These are phyloP conservation scores for Meloidogyne hapla DNA, from an alignment of 1,140 invertebrate species.

Conservation along the genomic window DNA sequence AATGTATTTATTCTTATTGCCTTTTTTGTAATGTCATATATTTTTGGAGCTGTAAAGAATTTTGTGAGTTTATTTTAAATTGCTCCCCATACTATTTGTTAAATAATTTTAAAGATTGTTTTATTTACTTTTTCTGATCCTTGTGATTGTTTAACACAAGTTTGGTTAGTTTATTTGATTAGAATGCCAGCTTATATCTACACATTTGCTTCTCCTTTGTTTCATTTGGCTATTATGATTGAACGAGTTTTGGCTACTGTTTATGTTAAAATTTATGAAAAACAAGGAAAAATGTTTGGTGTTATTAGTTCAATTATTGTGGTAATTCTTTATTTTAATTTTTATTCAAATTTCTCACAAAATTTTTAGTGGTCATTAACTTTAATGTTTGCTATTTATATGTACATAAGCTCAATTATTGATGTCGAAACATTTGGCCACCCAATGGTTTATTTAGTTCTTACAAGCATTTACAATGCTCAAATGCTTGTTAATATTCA, in stretches of 20 bases:
- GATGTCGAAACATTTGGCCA: neutral
- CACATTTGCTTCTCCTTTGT: neutral
- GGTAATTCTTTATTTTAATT: neutral
- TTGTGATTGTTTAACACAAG: conserved; percentile 8
- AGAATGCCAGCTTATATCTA: conserved; percentile 4
- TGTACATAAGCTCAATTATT: neutral
- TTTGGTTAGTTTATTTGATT: conserved; percentile 6
- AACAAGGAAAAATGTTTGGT: neutral
- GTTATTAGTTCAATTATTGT: neutral
- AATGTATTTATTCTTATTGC: conserved; percentile 3
- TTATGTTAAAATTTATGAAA: conserved; percentile 6
- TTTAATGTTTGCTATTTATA: neutral
- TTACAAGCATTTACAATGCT: conserved; percentile 18
- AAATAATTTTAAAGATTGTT: neutral
- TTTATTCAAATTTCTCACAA: neutral
- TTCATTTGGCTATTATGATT: conserved; percentile 2
- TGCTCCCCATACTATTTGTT: neutral
- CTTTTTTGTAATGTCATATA: neutral
- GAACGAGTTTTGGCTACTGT: conserved; percentile 5
- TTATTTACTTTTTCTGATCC: neutral
- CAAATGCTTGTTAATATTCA: conserved; percentile 1
- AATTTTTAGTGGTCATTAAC: conserved; percentile 9
- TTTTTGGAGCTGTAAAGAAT: neutral
- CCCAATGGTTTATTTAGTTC: neutral
- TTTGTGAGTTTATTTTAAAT: conserved; percentile 13